A percentile compares a stretch with the other conserved stretches of the same genome.
Conservation (phyloP, 2,888 invertebrate genomes). For the Patella depressa region DNA sequence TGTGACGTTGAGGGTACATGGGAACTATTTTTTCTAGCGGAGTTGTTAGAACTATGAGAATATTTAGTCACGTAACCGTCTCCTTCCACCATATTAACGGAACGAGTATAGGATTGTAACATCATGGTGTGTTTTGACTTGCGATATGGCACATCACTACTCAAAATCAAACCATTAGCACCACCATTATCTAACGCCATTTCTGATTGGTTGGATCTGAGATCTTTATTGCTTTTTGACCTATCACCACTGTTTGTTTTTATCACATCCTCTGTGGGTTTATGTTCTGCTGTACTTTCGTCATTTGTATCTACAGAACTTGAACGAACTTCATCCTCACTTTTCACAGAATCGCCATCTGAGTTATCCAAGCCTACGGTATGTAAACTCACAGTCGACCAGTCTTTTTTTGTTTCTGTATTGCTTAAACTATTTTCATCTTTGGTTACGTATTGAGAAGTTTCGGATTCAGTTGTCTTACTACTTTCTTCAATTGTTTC, state of each 20-base stretch:
- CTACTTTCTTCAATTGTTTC: not conserved
- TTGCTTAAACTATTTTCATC: not conserved
- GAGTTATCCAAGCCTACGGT: not conserved
- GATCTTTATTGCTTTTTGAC: no score
- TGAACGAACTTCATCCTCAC: no score
- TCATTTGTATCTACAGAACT: no score
- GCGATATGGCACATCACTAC: not conserved
- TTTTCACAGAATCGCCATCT: not conserved
- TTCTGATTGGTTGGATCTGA: not conserved
- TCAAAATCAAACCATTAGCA: not conserved
- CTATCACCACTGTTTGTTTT: no score
- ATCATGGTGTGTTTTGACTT: constrained; percentile 6
- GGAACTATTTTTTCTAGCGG: not conserved
- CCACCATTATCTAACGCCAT: not conserved
- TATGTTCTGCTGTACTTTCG: no score
- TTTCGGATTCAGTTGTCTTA: no score
- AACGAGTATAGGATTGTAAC: not conserved
- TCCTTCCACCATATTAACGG: not conserved
- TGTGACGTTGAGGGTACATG: constrained; percentile 10
- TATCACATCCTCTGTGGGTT: no score
- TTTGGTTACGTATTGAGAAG: no score
- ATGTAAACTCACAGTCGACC: not conserved
- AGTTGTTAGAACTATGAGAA: constrained; percentile 19
- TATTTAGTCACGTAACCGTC: constrained; percentile 18
- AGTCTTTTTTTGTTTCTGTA: not conserved